Percentiles rank a stretch among this genome's conserved stretches.
Conservation (phyloP, 2,888 invertebrate genomes). For the Latrodectus elegans region DNA sequence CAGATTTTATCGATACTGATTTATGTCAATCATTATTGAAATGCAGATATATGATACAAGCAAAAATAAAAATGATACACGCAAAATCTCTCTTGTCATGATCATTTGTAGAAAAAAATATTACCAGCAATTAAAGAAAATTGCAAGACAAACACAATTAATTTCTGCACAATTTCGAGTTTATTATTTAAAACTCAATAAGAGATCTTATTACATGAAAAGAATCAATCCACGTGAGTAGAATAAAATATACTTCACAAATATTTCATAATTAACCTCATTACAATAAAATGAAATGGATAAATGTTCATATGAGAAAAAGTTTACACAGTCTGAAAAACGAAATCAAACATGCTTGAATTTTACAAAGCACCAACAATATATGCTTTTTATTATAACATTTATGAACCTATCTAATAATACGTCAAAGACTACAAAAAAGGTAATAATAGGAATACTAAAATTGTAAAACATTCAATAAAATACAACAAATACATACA, state of each 20-base stretch:
- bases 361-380: conserved; percentile 3
- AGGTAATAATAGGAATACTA: conserved; percentile 34
- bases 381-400: conserved; percentile 9
- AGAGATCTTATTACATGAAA: not conserved
- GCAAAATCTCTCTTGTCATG: too few relatives aligned
- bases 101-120: not conserved
- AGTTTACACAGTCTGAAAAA: not conserved
- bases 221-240: not conserved
- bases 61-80: too few relatives aligned
- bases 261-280: not conserved
- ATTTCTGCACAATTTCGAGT: not conserved
- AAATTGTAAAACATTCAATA: conserved; percentile 34
- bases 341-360: not conserved
- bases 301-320: not conserved
- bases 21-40: too few relatives aligned
- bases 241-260: not conserved
- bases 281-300: not conserved
- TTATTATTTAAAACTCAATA: not conserved
- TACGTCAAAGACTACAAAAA: conserved; percentile 23
- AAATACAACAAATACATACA: conserved; percentile 59
- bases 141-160: too few relatives aligned
- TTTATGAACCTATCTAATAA: conserved; percentile 22
- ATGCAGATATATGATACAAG: too few relatives aligned
- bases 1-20: too few relatives aligned
- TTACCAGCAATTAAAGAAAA: too few relatives aligned